Conservation (phyloP, 2,888 invertebrate species). For the Pemphredon lugubris region DNA sequence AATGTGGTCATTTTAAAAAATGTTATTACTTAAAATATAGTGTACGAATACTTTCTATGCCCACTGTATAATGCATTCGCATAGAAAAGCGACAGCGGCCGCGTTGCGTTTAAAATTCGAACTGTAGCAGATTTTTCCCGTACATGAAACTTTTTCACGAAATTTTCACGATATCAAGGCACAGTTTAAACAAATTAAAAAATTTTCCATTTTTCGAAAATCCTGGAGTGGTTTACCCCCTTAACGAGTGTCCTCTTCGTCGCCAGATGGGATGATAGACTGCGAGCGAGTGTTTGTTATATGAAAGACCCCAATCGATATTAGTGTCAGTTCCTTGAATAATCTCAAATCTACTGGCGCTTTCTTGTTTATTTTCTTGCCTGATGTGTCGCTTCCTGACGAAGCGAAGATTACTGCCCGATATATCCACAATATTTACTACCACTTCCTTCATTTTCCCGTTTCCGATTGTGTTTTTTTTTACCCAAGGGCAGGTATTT, state of each 20-base stretch:
- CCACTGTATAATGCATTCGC: too few species aligned
- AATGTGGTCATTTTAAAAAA: too few species aligned
- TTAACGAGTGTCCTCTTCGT: background rate
- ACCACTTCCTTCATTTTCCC: too few species aligned
- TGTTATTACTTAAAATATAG: too few species aligned
- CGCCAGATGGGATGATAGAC: constrained; percentile 23
- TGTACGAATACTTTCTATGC: too few species aligned
- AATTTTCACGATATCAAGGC: background rate
- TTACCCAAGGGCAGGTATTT: too few species aligned
- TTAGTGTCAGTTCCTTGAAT: constrained; percentile 55
- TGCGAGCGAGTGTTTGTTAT: constrained; percentile 43
- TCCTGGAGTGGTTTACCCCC: too few species aligned
- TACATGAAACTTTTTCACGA: too few species aligned
- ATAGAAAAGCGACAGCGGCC: too few species aligned
- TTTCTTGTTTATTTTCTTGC: constrained; percentile 48
- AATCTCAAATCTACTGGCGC: constrained; percentile 52
- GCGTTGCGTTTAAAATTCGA: background rate
- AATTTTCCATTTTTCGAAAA: too few species aligned
- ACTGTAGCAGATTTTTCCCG: background rate
- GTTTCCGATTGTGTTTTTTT: too few species aligned
- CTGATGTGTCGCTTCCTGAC: constrained; percentile 36
- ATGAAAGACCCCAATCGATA: constrained; percentile 49
- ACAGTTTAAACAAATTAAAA: background rate
- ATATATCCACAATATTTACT: background rate
- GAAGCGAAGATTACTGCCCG: background rate